These are phyloP conservation scores for Chromobotia macracanthus DNA, from an alignment of 2,797 vertebrate species.

Conservation along the genomic window DNA sequence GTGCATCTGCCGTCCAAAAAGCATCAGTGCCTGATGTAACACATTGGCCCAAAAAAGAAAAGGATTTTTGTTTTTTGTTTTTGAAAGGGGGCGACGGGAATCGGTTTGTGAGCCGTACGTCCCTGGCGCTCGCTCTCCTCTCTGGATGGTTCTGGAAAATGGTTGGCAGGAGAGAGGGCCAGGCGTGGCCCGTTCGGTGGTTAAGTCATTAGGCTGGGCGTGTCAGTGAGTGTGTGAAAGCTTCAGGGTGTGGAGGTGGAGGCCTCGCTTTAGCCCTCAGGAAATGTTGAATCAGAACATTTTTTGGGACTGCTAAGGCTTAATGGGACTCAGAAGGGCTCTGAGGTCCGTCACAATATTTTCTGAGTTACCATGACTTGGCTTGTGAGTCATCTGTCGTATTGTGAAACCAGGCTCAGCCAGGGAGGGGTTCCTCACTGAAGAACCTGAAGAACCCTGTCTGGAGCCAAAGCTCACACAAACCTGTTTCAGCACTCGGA, in stretches of 20 bases:
- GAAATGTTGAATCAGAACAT: conserved; percentile 74
- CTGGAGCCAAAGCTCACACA: conserved; percentile 44
- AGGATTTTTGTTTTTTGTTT: not conserved
- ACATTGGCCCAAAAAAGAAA: conserved; percentile 31
- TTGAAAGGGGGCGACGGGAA: not conserved
- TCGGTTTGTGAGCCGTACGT: conserved; percentile 24
- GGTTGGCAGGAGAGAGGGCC: conserved; percentile 41
- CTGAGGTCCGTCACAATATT: conserved; percentile 61
- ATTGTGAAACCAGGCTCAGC: conserved; percentile 54
- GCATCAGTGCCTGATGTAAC: conserved; percentile 52
- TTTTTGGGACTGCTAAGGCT: conserved; percentile 54
- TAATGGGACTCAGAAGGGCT: conserved; percentile 57
- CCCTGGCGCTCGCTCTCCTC: conserved; percentile 36
- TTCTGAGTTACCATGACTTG: conserved; percentile 65
- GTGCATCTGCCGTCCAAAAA: conserved; percentile 37
- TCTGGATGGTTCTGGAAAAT: conserved; percentile 50
- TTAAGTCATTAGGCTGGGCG: conserved; percentile 81
- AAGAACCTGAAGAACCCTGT: conserved; percentile 57
- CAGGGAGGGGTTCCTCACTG: conserved; percentile 51
- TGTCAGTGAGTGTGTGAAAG: conserved; percentile 58
- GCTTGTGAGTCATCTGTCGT: conserved; percentile 60
- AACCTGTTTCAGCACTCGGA: conserved; percentile 21
- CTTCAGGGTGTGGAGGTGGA: conserved; percentile 59
- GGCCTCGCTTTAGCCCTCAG: conserved; percentile 71
- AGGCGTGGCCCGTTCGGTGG: conserved; percentile 66